Conservation (phyloP, 2,797 vertebrate species). For the Syngnathus rostellatus region DNA sequence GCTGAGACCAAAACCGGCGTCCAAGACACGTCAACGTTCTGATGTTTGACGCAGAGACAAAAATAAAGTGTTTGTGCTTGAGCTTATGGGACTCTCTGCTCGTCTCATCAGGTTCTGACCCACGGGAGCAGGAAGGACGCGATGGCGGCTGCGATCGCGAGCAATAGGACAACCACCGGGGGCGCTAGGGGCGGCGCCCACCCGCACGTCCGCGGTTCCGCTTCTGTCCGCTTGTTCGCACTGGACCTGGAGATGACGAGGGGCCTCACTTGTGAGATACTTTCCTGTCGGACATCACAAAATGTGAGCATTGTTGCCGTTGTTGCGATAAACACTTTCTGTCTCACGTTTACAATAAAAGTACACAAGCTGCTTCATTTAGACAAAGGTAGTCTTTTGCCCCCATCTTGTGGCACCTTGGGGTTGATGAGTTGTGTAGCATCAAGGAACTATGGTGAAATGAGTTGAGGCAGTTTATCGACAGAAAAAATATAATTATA, state of each 20-base stretch:
- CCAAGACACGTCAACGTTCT: neutral
- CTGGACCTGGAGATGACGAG: slow-evolving; percentile 63
- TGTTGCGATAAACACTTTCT: neutral
- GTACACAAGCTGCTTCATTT: too few species aligned
- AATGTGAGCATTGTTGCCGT: neutral
- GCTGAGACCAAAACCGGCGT: neutral
- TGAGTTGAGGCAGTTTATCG: neutral
- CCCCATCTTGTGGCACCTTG: neutral
- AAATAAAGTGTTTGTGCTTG: neutral
- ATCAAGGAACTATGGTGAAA: neutral
- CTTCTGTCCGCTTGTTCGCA: slow-evolving; percentile 22
- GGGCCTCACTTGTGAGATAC: slow-evolving; percentile 71
- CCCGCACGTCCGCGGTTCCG: slow-evolving; percentile 11
- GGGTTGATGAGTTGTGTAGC: too few species aligned
- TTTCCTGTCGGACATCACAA: slow-evolving; percentile 55
- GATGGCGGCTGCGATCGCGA: slow-evolving; percentile 58
- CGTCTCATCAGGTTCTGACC: slow-evolving; percentile 48
- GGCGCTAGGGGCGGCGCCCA: slow-evolving; percentile 51
- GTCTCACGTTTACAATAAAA: too few species aligned
- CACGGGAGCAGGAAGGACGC: slow-evolving; percentile 58
- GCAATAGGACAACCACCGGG: slow-evolving; percentile 54
- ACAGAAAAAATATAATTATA: too few species aligned
- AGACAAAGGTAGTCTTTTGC: neutral
- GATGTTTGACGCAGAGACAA: neutral
- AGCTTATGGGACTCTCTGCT: slow-evolving; percentile 1